Evolutionary conservation across 2,888 invertebrate species (phyloP).

Genomic region (Lissocephala sabroskyi): DNA sequence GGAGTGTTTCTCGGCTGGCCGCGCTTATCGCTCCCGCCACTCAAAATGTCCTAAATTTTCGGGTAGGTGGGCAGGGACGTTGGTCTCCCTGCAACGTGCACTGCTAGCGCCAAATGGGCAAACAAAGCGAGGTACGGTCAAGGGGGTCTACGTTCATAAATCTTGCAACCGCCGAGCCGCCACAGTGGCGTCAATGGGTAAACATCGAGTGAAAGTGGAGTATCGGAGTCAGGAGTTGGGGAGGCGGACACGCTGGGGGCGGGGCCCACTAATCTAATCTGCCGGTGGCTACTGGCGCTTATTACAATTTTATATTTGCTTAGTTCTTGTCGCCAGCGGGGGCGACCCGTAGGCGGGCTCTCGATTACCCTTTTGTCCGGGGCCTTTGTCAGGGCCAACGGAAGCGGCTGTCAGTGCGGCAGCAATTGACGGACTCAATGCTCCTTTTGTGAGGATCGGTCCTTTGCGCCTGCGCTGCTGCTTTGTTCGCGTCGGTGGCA

Average conservation of each 20-base stretch:
- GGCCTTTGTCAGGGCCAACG: conserved; percentile 17
- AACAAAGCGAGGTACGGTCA: conserved; percentile 30
- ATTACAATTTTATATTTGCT: conserved; percentile 39
- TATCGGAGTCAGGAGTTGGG: background rate
- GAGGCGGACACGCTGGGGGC: conserved; percentile 7
- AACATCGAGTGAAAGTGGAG: conserved; percentile 39
- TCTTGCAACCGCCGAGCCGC: conserved; percentile 61
- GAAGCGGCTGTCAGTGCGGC: conserved; percentile 44
- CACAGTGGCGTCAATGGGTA: conserved; percentile 68
- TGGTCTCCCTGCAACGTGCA: conserved; percentile 11
- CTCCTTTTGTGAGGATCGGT: conserved; percentile 6
- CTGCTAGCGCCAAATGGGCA: conserved; percentile 48
- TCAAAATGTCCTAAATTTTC: conserved; percentile 57
- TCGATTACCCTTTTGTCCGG: conserved; percentile 9
- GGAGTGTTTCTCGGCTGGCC: background rate
- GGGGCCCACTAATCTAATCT: conserved; percentile 49
- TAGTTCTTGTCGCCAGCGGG: background rate
- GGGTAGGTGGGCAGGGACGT: conserved; percentile 5
- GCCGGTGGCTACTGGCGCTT: conserved; percentile 44
- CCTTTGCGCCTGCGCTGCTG: conserved; percentile 26
- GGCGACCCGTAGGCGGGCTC: background rate
- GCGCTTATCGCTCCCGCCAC: conserved; percentile 51
- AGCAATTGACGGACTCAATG: conserved; percentile 2
- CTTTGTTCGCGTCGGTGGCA: conserved; percentile 1
- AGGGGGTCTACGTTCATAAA: conserved; percentile 48